A percentile compares a stretch with the other conserved stretches of the same genome.
Conservation (phyloP, 2,888 invertebrate species). For the Andrena flavipes region DNA sequence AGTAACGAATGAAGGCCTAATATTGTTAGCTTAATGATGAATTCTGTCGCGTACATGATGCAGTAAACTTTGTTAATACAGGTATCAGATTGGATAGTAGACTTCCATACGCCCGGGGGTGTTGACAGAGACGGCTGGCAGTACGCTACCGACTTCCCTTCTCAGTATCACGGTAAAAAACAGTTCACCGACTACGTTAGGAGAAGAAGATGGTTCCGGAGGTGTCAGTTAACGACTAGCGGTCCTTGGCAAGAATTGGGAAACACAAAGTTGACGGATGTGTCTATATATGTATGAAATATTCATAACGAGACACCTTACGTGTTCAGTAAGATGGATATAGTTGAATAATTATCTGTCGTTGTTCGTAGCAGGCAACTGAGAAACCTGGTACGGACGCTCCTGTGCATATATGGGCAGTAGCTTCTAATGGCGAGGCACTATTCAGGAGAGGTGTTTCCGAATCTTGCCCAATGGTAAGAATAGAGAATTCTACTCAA, state of each 20-base stretch:
- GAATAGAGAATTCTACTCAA: slow-evolving; percentile 30
- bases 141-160: slow-evolving; percentile 96
- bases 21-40: not conserved
- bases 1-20: slow-evolving; percentile 8
- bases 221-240: slow-evolving; percentile 92
- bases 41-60: too few species aligned
- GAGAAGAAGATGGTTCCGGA: slow-evolving; percentile 93
- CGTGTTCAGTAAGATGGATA: not conserved
- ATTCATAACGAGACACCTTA: not conserved
- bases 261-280: slow-evolving; percentile 93
- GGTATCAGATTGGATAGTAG: slow-evolving; percentile 96
- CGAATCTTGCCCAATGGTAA: slow-evolving; percentile 89
- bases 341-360: slow-evolving; percentile 17
- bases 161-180: slow-evolving; percentile 93
- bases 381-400: slow-evolving; percentile 84
- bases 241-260: slow-evolving; percentile 96
- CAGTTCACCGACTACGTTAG: slow-evolving; percentile 95
- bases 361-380: slow-evolving; percentile 81
- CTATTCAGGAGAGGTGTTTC: slow-evolving; percentile 93
- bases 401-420: slow-evolving; percentile 91
- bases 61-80: slow-evolving; percentile 72
- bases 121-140: slow-evolving; percentile 98
- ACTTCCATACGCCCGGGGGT: slow-evolving; percentile 95
- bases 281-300: slow-evolving; percentile 89
- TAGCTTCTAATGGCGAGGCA: slow-evolving; percentile 94